phyloP scores from a whole-genome alignment of 2,888 invertebrate genomes.

The Parasteatoda lunata region DNA sequence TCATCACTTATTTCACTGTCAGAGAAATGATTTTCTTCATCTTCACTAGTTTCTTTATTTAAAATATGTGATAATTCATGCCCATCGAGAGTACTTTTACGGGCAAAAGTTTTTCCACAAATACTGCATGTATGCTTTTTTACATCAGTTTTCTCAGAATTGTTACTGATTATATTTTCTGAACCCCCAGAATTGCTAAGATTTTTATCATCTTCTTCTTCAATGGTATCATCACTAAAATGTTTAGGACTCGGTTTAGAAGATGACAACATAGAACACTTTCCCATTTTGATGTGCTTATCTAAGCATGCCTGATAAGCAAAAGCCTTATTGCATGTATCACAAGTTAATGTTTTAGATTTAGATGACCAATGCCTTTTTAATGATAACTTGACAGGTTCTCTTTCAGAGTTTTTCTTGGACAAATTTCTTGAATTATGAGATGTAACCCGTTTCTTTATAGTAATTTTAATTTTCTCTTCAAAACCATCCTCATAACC shows the following conservation, averaged over 20 bases:
- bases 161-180: background rate
- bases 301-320: constrained; percentile 18
- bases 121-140: constrained; percentile 45
- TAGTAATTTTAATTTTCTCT: background rate
- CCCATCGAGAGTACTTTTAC: constrained; percentile 46
- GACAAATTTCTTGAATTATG: constrained; percentile 10
- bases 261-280: background rate
- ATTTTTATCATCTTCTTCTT: background rate
- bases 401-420: background rate
- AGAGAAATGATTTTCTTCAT: constrained; percentile 17
- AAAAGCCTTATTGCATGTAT: constrained; percentile 28
- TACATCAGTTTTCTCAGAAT: background rate
- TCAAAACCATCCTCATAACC: background rate
- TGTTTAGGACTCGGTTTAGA: constrained; percentile 2
- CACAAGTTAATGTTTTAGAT: constrained; percentile 19
- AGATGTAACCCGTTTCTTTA: constrained; percentile 11
- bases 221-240: background rate
- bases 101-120: constrained; percentile 45
- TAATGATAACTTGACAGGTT: background rate
- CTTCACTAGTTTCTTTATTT: constrained; percentile 17
- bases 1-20: constrained; percentile 19
- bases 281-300: constrained; percentile 18
- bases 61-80: constrained; percentile 21
- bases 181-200: background rate
- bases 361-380: background rate